Evolutionary conservation across 2,888 invertebrate species (phyloP), one percentile per base, ranked within the genome.

Genomic region (Timema cristinae): DNA sequence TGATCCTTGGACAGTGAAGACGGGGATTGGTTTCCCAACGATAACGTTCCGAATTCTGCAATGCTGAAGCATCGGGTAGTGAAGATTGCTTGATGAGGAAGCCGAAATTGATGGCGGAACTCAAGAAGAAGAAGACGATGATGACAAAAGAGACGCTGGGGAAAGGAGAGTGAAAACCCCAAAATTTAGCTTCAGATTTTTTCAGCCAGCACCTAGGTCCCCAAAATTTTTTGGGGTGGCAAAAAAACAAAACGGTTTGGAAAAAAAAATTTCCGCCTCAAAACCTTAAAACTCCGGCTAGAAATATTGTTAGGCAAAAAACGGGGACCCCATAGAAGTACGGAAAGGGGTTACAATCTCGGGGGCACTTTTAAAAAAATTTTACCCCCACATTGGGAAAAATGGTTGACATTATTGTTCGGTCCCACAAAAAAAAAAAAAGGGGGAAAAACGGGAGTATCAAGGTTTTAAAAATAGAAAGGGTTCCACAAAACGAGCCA

Each of bases 221-320:
- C 8, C 9, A 11, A 63, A 9, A 63, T 11, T 15, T 63, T 63
- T 63, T 63, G 63, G 8, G 63, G 63, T 16, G n/a, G n/a, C n/a
- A n/a, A 63, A 63, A 63, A 63, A 15, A 63, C 63, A 10, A 63
- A 63, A 63, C 63, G 63, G 63, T 63, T 63, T 63, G 63, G 63
- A 16, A 63, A 11, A 63, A 63, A n/a, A 63, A 9, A n/a, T n/a
- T n/a, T 63, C 63, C 63, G 63, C 63, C 63, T 63, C 63, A 52
- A 52, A 9, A 52, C 52, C 52, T 11, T 52, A 9, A 52, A 52
- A 52, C 52, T 52, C 52, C 52, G 52, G 52, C 52, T 52, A 52
- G 52, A 52, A 52, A 52, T 52, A 52, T 52, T 52, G 52, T 52
- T 52, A 52, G 52, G 9, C 52, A 52, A 11, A 52, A 11, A 7